Evolutionary conservation across 2,888 invertebrate genomes (phyloP).

Genomic region (Malthinus seriepunctatus): DNA sequence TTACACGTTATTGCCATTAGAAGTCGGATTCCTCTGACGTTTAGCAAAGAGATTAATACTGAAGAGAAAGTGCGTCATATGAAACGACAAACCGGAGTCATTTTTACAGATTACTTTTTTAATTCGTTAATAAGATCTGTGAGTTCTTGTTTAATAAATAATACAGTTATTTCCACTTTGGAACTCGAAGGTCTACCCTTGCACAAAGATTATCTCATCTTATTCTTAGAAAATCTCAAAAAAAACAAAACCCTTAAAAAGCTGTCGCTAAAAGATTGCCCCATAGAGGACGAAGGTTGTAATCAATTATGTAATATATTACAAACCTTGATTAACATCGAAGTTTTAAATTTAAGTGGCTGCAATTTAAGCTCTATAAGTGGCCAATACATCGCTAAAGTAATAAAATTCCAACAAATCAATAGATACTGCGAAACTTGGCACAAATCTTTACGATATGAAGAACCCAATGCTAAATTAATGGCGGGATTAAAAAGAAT

Average conservation of each 20-base stretch:
- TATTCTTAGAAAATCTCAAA: constrained; percentile 59
- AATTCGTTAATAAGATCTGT: constrained; percentile 68
- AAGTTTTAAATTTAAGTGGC: constrained; percentile 68
- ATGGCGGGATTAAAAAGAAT: constrained; percentile 75
- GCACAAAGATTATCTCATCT: constrained; percentile 64
- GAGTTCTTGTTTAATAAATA: constrained; percentile 65
- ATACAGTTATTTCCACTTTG: constrained; percentile 63
- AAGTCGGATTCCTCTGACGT: constrained; percentile 55
- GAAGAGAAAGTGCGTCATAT: constrained; percentile 66
- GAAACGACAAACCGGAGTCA: constrained; percentile 49
- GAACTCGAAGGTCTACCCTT: constrained; percentile 75
- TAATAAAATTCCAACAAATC: constrained; percentile 61
- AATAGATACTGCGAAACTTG: constrained; percentile 78
- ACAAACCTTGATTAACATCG: constrained; percentile 67
- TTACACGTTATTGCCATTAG: constrained; percentile 70
- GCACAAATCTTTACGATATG: constrained; percentile 79
- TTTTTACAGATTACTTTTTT: constrained; percentile 72
- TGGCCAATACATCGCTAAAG: constrained; percentile 66
- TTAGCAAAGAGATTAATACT: constrained; percentile 56
- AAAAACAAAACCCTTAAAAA: constrained; percentile 67
- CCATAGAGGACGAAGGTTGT: constrained; percentile 74
- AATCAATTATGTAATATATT: constrained; percentile 70
- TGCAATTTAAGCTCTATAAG: constrained; percentile 69
- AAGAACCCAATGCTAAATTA: constrained; percentile 70
- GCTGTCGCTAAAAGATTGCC: constrained; percentile 68